Percentiles rank a stretch among this genome's conserved stretches.
These are phyloP conservation scores for Aethes cnicana DNA, from an alignment of 2,888 invertebrate species.

Conservation along the genomic window DNA sequence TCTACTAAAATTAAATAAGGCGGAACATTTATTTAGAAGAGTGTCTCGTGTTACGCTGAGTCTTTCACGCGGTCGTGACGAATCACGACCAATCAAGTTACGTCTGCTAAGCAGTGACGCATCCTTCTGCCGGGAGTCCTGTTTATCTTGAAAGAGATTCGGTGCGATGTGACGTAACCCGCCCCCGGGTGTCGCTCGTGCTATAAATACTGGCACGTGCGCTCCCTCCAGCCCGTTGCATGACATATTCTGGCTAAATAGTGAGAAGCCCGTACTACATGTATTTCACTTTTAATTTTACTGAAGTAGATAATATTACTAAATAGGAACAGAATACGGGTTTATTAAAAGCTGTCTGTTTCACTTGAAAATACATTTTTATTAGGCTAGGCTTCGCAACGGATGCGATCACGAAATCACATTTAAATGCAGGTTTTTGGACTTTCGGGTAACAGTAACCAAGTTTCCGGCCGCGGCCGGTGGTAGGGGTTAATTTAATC, in stretches of 20 bases:
- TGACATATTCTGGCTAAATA: slow-evolving; percentile 51
- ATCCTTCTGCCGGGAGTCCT: slow-evolving; percentile 23
- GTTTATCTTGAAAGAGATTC: slow-evolving; percentile 38
- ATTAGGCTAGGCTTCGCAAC: slow-evolving; percentile 3
- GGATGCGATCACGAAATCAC: slow-evolving; percentile 5
- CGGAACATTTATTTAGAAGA: slow-evolving; percentile 4
- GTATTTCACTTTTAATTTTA: not conserved
- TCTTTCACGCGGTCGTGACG: not conserved
- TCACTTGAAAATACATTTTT: not conserved
- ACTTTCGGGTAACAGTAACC: slow-evolving; percentile 4
- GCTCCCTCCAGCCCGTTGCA: slow-evolving; percentile 52
- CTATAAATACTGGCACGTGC: slow-evolving; percentile 71
- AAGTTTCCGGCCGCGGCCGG: not conserved
- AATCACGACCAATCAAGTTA: slow-evolving; percentile 20
- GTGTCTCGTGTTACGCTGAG: slow-evolving; percentile 3
- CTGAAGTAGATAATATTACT: not conserved
- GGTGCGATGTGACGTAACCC: slow-evolving; percentile 60
- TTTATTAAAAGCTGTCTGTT: not conserved
- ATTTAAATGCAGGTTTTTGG: slow-evolving; percentile 6
- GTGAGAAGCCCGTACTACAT: slow-evolving; percentile 38
- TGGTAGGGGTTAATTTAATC: slow-evolving; percentile 21
- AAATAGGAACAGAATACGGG: not conserved
- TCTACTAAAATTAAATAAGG: slow-evolving; percentile 4
- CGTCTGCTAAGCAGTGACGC: slow-evolving; percentile 16
- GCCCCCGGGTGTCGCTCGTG: slow-evolving; percentile 64